phyloP scores from a whole-genome alignment of 23 tunicate genomes.

The Clavelina lepadiformis region DNA sequence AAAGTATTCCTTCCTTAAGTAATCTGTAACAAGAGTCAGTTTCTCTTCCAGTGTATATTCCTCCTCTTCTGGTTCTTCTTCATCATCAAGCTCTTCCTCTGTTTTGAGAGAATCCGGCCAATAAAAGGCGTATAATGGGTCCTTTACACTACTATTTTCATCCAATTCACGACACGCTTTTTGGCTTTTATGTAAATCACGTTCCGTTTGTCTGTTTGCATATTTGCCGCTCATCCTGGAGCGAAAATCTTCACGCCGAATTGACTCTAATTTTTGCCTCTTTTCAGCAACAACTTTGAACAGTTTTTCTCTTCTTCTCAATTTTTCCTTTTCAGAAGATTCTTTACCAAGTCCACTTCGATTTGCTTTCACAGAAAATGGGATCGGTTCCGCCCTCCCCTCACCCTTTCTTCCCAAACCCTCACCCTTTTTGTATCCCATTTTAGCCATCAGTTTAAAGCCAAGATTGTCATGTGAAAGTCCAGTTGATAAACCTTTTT shows the following conservation, averaged over 20 bases:
- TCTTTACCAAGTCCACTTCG: conserved; percentile 84
- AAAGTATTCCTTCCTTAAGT: conserved; percentile 58
- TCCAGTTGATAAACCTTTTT: conserved; percentile 61
- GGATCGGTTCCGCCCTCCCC: conserved; percentile 79
- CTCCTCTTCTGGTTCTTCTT: conserved; percentile 14
- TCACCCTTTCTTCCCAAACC: conserved; percentile 76
- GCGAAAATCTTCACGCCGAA: conserved; percentile 55
- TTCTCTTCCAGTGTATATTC: conserved; percentile 48
- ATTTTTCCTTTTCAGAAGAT: conserved; percentile 42
- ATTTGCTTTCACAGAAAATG: conserved; percentile 59
- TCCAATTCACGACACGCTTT: conserved; percentile 69
- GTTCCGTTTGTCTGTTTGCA: conserved; percentile 32
- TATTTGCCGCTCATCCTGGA: conserved; percentile 66
- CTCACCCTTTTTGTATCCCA: conserved; percentile 86
- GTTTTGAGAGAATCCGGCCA: conserved; percentile 38
- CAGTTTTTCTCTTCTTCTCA: conserved; percentile 28
- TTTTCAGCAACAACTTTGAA: conserved; percentile 18
- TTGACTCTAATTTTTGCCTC: conserved; percentile 36
- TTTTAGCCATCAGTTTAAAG: conserved; percentile 79
- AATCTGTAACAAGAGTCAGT: conserved; percentile 43
- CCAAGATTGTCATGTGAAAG: conserved; percentile 63
- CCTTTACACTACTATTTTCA: conserved; percentile 11
- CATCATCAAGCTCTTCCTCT: conserved; percentile 26
- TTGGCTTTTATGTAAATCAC: conserved; percentile 77
- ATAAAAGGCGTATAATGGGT: conserved; percentile 51